Conservation (phyloP, 2,888 invertebrate species). For the Augochlorella aurata region DNA sequence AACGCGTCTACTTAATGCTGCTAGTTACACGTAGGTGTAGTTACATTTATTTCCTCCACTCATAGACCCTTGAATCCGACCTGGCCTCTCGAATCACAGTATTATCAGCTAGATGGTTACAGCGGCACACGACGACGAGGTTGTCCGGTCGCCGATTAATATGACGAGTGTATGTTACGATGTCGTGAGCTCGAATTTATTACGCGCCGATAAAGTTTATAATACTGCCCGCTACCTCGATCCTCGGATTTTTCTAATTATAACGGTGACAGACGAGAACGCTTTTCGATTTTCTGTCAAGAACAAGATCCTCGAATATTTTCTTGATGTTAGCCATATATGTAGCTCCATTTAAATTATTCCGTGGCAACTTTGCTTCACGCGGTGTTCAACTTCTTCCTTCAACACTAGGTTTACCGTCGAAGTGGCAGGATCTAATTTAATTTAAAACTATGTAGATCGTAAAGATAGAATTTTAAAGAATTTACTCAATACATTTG, state of each 20-base stretch:
- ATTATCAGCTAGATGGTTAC: constrained; percentile 32
- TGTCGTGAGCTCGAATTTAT: constrained; percentile 30
- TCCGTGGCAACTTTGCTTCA: too few species aligned
- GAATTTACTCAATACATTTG: too few species aligned
- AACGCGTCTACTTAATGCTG: constrained; percentile 14
- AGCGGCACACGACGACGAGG: constrained; percentile 30
- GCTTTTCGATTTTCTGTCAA: background rate
- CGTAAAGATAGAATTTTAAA: too few species aligned
- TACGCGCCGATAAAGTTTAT: constrained; percentile 20
- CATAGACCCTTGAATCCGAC: constrained; percentile 17
- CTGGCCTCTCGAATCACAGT: constrained; percentile 32
- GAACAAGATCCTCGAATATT: background rate
- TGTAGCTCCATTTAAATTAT: too few species aligned
- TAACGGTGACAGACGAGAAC: background rate
- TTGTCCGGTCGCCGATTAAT: constrained; percentile 33
- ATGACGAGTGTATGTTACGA: constrained; percentile 37
- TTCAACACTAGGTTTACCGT: too few species aligned
- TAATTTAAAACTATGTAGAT: too few species aligned
- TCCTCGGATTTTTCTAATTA: background rate
- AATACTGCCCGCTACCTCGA: background rate
- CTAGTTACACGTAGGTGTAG: constrained; percentile 8
- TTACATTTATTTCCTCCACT: constrained; percentile 10
- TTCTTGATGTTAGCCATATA: too few species aligned
- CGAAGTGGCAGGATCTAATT: too few species aligned
- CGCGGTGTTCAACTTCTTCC: too few species aligned